phyloP scores from a whole-genome alignment of 2,888 invertebrate genomes.

The Lycaena phlaeas region DNA sequence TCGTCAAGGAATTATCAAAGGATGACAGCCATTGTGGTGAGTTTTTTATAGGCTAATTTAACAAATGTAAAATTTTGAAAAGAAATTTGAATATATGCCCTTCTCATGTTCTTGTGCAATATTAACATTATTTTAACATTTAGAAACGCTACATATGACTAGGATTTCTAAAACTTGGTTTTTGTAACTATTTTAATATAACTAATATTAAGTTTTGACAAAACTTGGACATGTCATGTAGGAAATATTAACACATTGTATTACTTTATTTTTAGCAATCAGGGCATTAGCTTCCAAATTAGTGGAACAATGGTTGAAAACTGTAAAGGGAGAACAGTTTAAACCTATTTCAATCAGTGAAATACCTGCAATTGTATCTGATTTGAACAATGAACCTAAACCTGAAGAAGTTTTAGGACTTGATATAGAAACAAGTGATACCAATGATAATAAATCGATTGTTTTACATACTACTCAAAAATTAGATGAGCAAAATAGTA shows the following conservation, averaged over 20 bases:
- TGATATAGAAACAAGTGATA: background rate
- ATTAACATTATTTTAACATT: background rate
- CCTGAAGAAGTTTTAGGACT: conserved; percentile 15
- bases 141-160: background rate
- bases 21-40: conserved; percentile 87
- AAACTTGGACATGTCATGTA: no score
- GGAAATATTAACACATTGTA: conserved; percentile 3
- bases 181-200: conserved; percentile 10
- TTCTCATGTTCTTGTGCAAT: background rate
- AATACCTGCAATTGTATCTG: conserved; percentile 47
- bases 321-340: conserved; percentile 84
- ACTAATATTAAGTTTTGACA: no score
- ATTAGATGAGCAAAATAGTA: background rate
- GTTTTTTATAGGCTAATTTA: no score
- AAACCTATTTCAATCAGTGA: conserved; percentile 47
- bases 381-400: conserved; percentile 27
- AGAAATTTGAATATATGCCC: no score
- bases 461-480: background rate
- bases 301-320: conserved; percentile 92
- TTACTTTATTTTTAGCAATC: conserved; percentile 74
- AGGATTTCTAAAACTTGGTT: background rate
- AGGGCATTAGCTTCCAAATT: conserved; percentile 84
- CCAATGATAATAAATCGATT: background rate
- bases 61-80: no score
- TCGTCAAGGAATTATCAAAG: conserved; percentile 90